These are phyloP conservation scores for Tachyglossus aculeatus DNA, from an alignment of 2,797 vertebrate genomes.

Conservation along the genomic window DNA sequence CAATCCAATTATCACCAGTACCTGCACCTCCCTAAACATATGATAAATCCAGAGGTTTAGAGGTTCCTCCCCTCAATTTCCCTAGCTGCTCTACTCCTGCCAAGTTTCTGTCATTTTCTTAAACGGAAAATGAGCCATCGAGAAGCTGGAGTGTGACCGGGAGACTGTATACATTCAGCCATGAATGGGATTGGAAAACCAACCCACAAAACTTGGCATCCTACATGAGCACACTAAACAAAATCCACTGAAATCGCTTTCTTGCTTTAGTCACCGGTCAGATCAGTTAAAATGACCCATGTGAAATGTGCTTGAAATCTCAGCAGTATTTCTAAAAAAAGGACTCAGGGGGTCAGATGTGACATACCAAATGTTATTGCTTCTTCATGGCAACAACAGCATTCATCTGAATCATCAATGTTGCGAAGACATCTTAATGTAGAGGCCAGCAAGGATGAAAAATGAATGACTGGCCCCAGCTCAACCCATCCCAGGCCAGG, in stretches of 20 bases:
- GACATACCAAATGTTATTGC: slow-evolving; percentile 28
- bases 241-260: background rate
- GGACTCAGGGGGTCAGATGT: slow-evolving; percentile 18
- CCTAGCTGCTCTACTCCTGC: background rate
- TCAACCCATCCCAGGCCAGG: too few relatives aligned
- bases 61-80: background rate
- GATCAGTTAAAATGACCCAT: slow-evolving; percentile 18
- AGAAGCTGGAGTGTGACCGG: background rate
- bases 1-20: background rate
- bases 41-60: background rate
- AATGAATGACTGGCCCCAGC: too few relatives aligned
- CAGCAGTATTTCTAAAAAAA: slow-evolving; percentile 25
- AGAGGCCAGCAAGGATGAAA: too few relatives aligned
- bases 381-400: slow-evolving; percentile 23
- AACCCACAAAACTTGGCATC: slow-evolving; percentile 2
- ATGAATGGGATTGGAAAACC: background rate
- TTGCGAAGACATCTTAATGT: too few relatives aligned
- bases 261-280: slow-evolving; percentile 1
- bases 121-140: slow-evolving; percentile 14
- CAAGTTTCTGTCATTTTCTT: background rate
- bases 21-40: background rate
- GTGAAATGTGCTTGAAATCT: slow-evolving; percentile 6
- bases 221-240: slow-evolving; percentile 1
- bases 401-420: slow-evolving; percentile 20
- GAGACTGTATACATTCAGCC: background rate